Evolutionary conservation across 1,140 invertebrate genomes (phyloP).

Genomic region (Pinna nobilis): DNA sequence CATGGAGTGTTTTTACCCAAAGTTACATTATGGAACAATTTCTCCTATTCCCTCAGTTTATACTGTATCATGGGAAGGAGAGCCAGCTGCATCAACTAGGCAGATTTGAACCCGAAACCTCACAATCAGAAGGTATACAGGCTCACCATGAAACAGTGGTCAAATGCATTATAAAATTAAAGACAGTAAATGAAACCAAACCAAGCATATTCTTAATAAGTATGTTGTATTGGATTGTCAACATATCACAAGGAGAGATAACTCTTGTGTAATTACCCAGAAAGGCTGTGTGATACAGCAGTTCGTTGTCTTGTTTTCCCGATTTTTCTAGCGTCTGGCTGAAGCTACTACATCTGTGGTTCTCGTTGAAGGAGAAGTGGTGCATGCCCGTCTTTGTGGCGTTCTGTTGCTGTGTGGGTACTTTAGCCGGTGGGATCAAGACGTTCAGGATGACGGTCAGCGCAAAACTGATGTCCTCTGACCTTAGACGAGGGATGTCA

Average conservation of each 20-base stretch:
- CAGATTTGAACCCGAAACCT: too few species aligned
- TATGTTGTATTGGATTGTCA: too few species aligned
- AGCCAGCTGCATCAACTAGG: too few species aligned
- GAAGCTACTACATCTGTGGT: conserved; percentile 59
- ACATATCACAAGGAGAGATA: neutral
- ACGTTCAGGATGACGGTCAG: conserved; percentile 92
- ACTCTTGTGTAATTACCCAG: conserved; percentile 78
- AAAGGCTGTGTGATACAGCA: conserved; percentile 85
- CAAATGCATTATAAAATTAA: too few species aligned
- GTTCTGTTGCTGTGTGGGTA: conserved; percentile 50
- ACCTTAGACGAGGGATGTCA: conserved; percentile 90
- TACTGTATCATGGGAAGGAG: too few species aligned
- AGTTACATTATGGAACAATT: too few species aligned
- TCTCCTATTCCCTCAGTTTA: too few species aligned
- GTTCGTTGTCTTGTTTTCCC: conserved; percentile 51
- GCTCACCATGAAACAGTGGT: too few species aligned
- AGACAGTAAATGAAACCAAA: too few species aligned
- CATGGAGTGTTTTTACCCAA: too few species aligned
- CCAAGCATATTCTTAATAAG: too few species aligned
- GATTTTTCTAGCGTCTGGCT: conserved; percentile 55
- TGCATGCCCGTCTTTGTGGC: conserved; percentile 71
- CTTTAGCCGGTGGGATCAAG: conserved; percentile 81
- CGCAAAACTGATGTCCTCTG: conserved; percentile 92
- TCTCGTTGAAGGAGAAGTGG: conserved; percentile 62
- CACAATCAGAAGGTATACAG: too few species aligned